A percentile compares a stretch with the other conserved stretches of the same genome.
phyloP scores from a whole-genome alignment of 2,888 invertebrate genomes.

The Heliconius ethilla region DNA sequence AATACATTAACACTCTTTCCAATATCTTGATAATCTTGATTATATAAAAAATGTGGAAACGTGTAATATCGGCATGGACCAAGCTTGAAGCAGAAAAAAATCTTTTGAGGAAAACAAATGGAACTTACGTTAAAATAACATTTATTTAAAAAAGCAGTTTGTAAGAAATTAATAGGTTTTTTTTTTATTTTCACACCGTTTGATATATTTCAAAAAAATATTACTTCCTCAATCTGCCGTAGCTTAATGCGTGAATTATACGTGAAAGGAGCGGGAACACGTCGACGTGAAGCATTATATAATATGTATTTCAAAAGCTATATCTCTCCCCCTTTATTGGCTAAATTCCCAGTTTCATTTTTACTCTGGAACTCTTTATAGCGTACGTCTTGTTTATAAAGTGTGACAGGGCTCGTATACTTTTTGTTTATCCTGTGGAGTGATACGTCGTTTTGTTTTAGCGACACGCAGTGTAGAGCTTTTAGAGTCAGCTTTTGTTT shows the following conservation, averaged over 20 bases:
- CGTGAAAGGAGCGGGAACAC: slow-evolving; percentile 58
- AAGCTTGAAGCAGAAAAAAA: neutral
- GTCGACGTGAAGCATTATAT: slow-evolving; percentile 58
- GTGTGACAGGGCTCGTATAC: slow-evolving; percentile 45
- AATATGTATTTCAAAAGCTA: slow-evolving; percentile 59
- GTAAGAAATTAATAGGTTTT: neutral
- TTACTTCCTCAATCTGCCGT: slow-evolving; percentile 54
- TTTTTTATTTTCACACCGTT: neutral
- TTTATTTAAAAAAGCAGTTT: neutral
- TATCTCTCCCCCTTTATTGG: slow-evolving; percentile 61
- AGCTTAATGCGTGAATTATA: slow-evolving; percentile 66
- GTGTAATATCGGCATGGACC: neutral
- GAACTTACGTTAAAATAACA: neutral
- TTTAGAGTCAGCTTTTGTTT: neutral
- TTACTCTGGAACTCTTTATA: slow-evolving; percentile 47
- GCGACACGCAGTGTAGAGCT: slow-evolving; percentile 5
- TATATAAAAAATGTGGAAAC: neutral
- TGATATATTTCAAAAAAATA: slow-evolving; percentile 46
- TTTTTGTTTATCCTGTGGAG: slow-evolving; percentile 45
- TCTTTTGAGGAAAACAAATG: neutral
- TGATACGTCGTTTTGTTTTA: slow-evolving; percentile 39
- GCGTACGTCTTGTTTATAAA: slow-evolving; percentile 47
- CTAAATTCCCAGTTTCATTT: slow-evolving; percentile 61
- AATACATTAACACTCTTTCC: neutral
- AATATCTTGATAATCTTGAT: neutral